A percentile compares a stretch with the other conserved stretches of the same genome.
phyloP scores from a whole-genome alignment of 2,888 invertebrate species.

The Ditula angustiorana region DNA sequence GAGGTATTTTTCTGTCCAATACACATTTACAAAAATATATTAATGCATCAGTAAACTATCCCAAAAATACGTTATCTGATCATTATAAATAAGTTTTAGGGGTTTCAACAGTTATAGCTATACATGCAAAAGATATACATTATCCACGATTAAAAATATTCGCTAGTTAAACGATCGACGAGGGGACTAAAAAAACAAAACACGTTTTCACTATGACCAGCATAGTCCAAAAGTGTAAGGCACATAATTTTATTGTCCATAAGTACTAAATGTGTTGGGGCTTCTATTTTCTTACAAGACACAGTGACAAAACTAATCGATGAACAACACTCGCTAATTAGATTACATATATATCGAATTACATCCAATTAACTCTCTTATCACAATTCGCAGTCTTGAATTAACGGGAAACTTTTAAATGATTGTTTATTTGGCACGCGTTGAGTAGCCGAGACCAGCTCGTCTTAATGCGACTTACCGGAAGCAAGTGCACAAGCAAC shows the following conservation, averaged over 20 bases:
- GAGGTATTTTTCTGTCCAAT: slow-evolving; percentile 12
- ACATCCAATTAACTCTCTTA: slow-evolving; percentile 50
- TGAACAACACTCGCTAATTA: slow-evolving; percentile 14
- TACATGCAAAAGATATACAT: slow-evolving; percentile 58
- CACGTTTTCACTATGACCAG: slow-evolving; percentile 65
- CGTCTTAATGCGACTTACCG: slow-evolving; percentile 70
- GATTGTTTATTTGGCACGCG: slow-evolving; percentile 69
- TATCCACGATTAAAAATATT: slow-evolving; percentile 38
- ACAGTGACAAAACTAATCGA: slow-evolving; percentile 28
- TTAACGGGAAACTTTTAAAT: slow-evolving; percentile 51
- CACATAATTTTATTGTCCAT: slow-evolving; percentile 13
- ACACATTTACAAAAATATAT: slow-evolving; percentile 35
- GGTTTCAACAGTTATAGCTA: slow-evolving; percentile 49
- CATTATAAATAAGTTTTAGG: slow-evolving; percentile 47
- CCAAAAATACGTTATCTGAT: slow-evolving; percentile 51
- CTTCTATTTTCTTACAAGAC: slow-evolving; percentile 37
- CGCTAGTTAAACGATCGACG: slow-evolving; percentile 38
- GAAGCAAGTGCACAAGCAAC: slow-evolving; percentile 68
- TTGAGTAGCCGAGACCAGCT: slow-evolving; percentile 51
- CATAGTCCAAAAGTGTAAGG: slow-evolving; percentile 67
- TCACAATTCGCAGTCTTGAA: slow-evolving; percentile 76
- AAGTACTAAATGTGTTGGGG: not conserved
- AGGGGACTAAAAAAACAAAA: slow-evolving; percentile 13
- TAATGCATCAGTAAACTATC: slow-evolving; percentile 25
- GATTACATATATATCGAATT: slow-evolving; percentile 16